Base-by-base conservation (phyloP, 2,888 invertebrate genomes). In the Tetanocera ferruginea region DNA sequence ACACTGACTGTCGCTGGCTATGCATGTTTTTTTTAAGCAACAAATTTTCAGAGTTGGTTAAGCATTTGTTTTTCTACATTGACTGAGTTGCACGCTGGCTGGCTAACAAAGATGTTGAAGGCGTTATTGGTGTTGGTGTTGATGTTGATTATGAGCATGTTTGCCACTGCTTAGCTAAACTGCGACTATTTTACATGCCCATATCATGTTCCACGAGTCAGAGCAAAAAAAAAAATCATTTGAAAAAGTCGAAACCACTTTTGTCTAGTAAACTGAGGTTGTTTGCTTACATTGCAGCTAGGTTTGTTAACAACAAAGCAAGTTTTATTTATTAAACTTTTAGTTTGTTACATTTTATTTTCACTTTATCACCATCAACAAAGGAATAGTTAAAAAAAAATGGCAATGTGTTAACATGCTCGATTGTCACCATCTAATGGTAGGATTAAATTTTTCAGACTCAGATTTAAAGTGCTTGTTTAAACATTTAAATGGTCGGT, bases 301-400 rank as follows among this genome's bases (percentile, higher is more conserved):
- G 70, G 14, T 31, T 17, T n/a, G 43, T 43, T 31, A 28, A 62
- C 49, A 60, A 76, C 62, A 49, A 34, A 28, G 14, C 37, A 4
- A 25, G 55, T 37, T 76, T 71, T 71, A 76, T 76, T 76, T 71
- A 76, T 71, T 71, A 76, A 70, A 28, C 17, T 55, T 3, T 34
- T n/a, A 31, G 3, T 67, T 43, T 2, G 14, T 43, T 67, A 8
- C 49, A 49, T 43, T 67, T 23, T 28, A 19, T 52, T 55, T 52
- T 34, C 23, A 31, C 37, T 71, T 71, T 28, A 34, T 55, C 57
- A 52, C 43, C 25, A 25, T 66, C 64, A 64, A 8, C 64, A 2
- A 6, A 3, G 4, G 17, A 52, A 52, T 19, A 52, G 55, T 19
- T n/a, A 2, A 55, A 55, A 55, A 19, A 17, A 55, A 14, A 49